A percentile compares a stretch with the other conserved stretches of the same genome.
Conservation (phyloP, 2,888 invertebrate genomes). For the Horisme vitalbata region DNA sequence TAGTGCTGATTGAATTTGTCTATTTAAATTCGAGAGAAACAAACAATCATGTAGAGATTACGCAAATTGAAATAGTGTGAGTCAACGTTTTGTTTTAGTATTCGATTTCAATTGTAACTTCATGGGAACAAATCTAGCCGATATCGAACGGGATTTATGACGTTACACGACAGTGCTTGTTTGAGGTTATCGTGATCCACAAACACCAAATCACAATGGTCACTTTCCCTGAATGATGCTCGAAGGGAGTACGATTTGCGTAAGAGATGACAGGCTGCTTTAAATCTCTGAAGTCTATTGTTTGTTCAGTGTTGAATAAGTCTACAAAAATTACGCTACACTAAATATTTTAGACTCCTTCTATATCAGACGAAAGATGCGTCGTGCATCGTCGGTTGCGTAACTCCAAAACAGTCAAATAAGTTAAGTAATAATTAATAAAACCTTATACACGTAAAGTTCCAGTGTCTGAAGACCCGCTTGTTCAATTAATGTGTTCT, state of each 20-base stretch:
- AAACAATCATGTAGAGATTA: constrained; percentile 48
- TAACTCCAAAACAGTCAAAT: no score
- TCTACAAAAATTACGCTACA: neutral
- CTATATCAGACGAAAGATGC: no score
- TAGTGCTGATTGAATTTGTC: constrained; percentile 30
- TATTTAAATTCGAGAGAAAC: constrained; percentile 36
- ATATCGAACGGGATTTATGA: constrained; percentile 64
- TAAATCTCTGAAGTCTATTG: constrained; percentile 5
- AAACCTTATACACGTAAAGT: no score
- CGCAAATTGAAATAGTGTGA: constrained; percentile 61
- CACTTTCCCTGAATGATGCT: constrained; percentile 56
- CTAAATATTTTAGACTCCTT: no score
- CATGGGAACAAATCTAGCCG: constrained; percentile 58
- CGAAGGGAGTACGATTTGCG: constrained; percentile 19
- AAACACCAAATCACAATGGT: constrained; percentile 48
- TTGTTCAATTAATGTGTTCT: no score
- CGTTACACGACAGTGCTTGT: constrained; percentile 61
- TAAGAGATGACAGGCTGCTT: constrained; percentile 11
- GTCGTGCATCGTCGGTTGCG: no score
- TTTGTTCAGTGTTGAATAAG: constrained; percentile 3
- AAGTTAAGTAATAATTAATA: no score
- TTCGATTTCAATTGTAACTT: constrained; percentile 67
- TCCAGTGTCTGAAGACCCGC: no score
- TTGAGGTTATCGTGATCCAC: constrained; percentile 50
- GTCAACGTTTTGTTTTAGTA: constrained; percentile 61